Base-by-base conservation (phyloP, 64 coral and sea anemone genomes). In the Stichodactyla mertensii region DNA sequence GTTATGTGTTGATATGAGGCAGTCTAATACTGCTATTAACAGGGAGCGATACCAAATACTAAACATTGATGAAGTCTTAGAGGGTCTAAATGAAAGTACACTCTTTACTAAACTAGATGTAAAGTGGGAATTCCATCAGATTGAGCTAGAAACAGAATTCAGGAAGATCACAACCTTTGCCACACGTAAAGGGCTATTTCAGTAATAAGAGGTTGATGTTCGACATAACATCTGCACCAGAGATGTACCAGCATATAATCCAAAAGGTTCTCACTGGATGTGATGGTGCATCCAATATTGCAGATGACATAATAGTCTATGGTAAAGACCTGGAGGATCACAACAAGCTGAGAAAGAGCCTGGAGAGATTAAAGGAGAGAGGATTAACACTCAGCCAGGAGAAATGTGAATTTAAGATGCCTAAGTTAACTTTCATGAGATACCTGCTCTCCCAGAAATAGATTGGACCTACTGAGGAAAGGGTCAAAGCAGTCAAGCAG, bases 231-330 rank as follows among this genome's bases (percentile, higher is more conserved):
- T 90, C 54, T 57, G 55, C 83, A 18, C 52, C 61, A 53, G 71
- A 86, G 58, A 53, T 78, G 78, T 82, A 84, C 57, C 88, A 74
- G 82, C 64, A 90, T 45, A 78, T 82, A 64, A 89, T 89, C 1
- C 60, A 78, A 64, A 52, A 82, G 7, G 81, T 55, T 15, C 61
- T 83, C 6, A 79, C 81, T 69, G 81, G 88, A 54, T 82, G 80
- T 60, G 62, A 89, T 52, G 69, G 82, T 85, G 88, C 67, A 10
- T 31, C 71, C 23, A 90, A 90, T 24, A 90, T 79, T 61, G 82
- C 82, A 5, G 82, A 90, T 90, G 88, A 90, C 64, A 85, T 85
- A 57, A 82, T 90, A 22, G 88, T 89, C 51, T 62, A 89, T 84
- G 88, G 88, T 26, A 55, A 36, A 24, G 79, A 89, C 79, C 60